These are phyloP conservation scores for Malurus melanocephalus DNA, from an alignment of 2,113 vertebrate species.

Conservation along the genomic window DNA sequence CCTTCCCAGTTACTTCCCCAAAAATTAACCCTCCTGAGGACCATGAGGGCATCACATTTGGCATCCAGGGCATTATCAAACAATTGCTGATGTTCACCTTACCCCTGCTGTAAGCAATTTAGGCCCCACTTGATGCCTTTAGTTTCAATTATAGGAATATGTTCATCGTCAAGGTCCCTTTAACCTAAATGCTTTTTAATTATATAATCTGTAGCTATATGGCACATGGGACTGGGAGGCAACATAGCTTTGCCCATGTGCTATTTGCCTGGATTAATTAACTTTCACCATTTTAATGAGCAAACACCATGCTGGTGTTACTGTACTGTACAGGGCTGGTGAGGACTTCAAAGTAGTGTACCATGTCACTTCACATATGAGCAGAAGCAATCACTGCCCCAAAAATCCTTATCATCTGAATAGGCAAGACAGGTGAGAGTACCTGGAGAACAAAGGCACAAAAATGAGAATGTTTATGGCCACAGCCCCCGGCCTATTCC, in stretches of 20 bases:
- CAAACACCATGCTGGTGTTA: not conserved
- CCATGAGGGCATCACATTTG: not conserved
- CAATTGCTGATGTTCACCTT: not conserved
- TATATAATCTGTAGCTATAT: not conserved
- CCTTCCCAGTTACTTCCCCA: not conserved
- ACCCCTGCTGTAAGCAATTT: not conserved
- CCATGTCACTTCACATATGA: rapidly evolving
- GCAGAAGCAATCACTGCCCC: not conserved
- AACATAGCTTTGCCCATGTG: not conserved
- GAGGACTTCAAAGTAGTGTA: not conserved
- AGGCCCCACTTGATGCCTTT: not conserved
- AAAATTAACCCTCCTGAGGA: not conserved
- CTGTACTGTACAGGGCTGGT: not conserved
- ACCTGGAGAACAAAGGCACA: not conserved
- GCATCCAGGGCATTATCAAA: not conserved
- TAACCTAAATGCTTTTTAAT: not conserved
- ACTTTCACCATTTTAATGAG: not conserved
- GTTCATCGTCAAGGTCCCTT: not conserved
- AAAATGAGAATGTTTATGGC: not conserved
- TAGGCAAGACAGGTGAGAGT: not conserved
- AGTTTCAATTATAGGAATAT: not conserved
- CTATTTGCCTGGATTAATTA: not conserved
- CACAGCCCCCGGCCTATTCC: not conserved
- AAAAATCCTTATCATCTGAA: not conserved
- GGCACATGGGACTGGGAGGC: not conserved